Base-by-base conservation (phyloP, 2,888 invertebrate species). In the Calameuta idolon region DNA sequence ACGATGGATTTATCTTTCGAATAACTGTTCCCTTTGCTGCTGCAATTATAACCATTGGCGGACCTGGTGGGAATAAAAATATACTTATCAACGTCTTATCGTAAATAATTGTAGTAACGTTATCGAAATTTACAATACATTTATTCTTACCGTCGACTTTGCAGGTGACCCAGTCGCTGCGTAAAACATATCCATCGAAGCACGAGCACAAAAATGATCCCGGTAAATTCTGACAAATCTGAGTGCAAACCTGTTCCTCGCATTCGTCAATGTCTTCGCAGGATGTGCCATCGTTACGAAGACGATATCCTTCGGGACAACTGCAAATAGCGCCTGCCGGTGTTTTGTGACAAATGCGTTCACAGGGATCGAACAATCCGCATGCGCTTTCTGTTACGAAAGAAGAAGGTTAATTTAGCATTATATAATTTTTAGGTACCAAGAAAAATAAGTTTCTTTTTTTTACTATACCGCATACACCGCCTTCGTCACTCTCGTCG, bases 211-310 rank as follows among this genome's bases (percentile, higher is more conserved):
- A 75, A 87, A 92, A 95, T 0, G 93, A 92, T 0, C 95, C 95
- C 0, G 88, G 90, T 0, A 89, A 87, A 84, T 95, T 95, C 37
- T 86, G 85, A 87, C 96, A 96, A 4, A 92, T 85, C 86, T 97
- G 97, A 4, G 95, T 93, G 87, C 97, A 97, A 0, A 93, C 91
- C 30, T 92, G 92, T 2, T 88, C 83, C 2, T 89, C 82, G 86
- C 98, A 98, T 91, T 97, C 97, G 85, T 97, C 93, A 0, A 95
- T 92, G 87, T 97, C 96, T 23, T 88, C 87, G 83, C 97, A 97
- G 34, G 91, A 90, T 74, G 89, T 91, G 40, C 93, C 93, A 85
- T 95, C 94, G 0, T 89, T 86, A 2, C 88, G 88, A 68, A 95
- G 87, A 23, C 89, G 87, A 88, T 93, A 96, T 1, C 96, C 97